Evolutionary conservation across 37 sponge, comb jelly and placozoan genomes (phyloP).

Genomic region (Spongilla lacustris): DNA sequence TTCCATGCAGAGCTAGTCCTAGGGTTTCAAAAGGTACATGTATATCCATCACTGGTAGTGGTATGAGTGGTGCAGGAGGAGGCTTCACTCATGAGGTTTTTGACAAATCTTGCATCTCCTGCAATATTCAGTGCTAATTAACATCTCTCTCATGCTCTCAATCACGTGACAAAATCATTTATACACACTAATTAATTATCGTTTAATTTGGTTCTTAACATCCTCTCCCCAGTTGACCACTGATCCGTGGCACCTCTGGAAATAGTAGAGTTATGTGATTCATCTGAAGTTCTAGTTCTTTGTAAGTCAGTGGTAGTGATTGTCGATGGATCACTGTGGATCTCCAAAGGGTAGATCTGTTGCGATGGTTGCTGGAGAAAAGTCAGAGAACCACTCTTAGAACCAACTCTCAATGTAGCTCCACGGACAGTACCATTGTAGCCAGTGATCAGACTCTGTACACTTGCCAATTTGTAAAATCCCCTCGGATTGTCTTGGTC

Average conservation of each 20-base stretch:
- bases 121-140: no score
- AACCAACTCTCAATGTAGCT: constrained; percentile 19
- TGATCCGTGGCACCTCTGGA: not conserved
- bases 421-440: constrained; percentile 2
- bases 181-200: no score
- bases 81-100: not conserved
- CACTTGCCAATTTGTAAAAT: constrained; percentile 28
- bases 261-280: not conserved
- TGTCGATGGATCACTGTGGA: no score
- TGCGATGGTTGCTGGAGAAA: not conserved
- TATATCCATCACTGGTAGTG: constrained; percentile 24
- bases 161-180: no score
- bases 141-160: no score
- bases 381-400: constrained; percentile 21
- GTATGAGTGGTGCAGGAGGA: not conserved
- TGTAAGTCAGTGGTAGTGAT: not conserved
- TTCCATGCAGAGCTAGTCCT: constrained; percentile 29
- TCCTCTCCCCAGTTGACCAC: no score
- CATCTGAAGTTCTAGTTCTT: not conserved
- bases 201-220: no score
- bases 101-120: constrained; percentile 20
- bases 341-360: not conserved
- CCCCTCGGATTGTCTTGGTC: constrained; percentile 37
- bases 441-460: constrained; percentile 13
- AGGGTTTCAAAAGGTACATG: constrained; percentile 29